These are phyloP conservation scores for Drosophila punjabiensis DNA, from an alignment of 1,140 invertebrate genomes.

Conservation along the genomic window DNA sequence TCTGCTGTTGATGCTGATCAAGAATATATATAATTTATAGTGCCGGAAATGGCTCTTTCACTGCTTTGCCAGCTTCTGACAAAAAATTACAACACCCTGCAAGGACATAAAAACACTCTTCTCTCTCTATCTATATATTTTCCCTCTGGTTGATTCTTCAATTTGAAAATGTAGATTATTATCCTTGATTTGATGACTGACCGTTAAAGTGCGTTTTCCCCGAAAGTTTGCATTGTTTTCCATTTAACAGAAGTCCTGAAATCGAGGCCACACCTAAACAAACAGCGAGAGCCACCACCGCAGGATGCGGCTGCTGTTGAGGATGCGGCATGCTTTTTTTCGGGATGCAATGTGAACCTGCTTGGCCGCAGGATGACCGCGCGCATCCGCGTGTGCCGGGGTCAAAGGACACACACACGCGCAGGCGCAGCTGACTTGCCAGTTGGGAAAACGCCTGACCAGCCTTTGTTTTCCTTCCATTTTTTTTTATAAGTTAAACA, in stretches of 20 bases:
- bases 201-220: constrained; percentile 9
- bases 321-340: constrained; percentile 3
- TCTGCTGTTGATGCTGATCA: too few relatives aligned
- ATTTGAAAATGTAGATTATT: neutral
- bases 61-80: too few relatives aligned
- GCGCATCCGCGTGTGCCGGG: constrained; percentile 39
- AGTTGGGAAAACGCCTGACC: constrained; percentile 19
- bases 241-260: neutral
- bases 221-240: constrained; percentile 23
- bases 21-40: too few relatives aligned
- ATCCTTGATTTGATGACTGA: constrained; percentile 14
- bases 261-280: constrained; percentile 28
- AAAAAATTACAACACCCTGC: too few relatives aligned
- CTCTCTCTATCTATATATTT: neutral
- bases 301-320: neutral
- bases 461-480: constrained; percentile 7
- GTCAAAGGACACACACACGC: constrained; percentile 52
- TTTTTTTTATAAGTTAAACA: constrained; percentile 72
- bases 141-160: neutral
- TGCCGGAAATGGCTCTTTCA: too few relatives aligned
- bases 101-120: too few relatives aligned
- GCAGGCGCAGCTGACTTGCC: constrained; percentile 59
- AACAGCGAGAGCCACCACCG: constrained; percentile 34
- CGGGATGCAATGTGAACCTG: constrained; percentile 42
- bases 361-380: constrained; percentile 66